These are phyloP conservation scores for Knipowitschia caucasica DNA, from an alignment of 2,797 vertebrate genomes.

Conservation along the genomic window DNA sequence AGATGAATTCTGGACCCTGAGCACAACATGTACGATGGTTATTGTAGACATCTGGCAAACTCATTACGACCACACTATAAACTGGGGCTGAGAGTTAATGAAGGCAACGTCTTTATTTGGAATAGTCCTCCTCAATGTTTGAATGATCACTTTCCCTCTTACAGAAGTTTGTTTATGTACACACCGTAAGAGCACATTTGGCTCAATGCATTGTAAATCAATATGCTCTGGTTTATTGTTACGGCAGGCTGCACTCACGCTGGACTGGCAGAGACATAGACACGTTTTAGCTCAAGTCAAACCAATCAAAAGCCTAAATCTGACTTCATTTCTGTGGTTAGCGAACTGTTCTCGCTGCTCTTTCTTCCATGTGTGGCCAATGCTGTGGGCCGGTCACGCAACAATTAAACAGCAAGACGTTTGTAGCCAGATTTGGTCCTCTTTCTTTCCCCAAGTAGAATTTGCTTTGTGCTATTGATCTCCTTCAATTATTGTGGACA, in stretches of 20 bases:
- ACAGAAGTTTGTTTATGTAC: constrained; percentile 12
- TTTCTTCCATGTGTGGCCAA: constrained; percentile 30
- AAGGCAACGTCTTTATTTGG: background rate
- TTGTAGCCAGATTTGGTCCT: constrained; percentile 41
- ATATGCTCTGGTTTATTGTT: constrained; percentile 19
- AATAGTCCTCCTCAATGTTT: constrained; percentile 1
- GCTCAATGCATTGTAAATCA: constrained; percentile 20
- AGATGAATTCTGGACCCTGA: background rate
- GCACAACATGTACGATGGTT: background rate
- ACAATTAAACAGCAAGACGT: constrained; percentile 36
- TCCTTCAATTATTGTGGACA: constrained; percentile 63
- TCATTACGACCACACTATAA: constrained; percentile 2
- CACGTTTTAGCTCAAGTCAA: constrained; percentile 37
- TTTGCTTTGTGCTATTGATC: constrained; percentile 65
- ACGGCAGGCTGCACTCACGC: constrained; percentile 19
- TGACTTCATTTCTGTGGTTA: constrained; percentile 26
- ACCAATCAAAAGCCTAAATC: constrained; percentile 40
- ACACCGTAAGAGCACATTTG: constrained; percentile 9
- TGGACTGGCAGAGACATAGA: constrained; percentile 40
- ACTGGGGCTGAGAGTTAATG: background rate
- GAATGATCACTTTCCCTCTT: constrained; percentile 5
- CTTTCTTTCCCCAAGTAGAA: constrained; percentile 39
- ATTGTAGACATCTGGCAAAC: background rate
- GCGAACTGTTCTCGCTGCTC: constrained; percentile 19
- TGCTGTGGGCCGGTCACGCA: constrained; percentile 41